Percentiles rank a stretch among this genome's conserved stretches.
Conservation (phyloP, 2,888 invertebrate genomes). For the Gibbula magus region DNA sequence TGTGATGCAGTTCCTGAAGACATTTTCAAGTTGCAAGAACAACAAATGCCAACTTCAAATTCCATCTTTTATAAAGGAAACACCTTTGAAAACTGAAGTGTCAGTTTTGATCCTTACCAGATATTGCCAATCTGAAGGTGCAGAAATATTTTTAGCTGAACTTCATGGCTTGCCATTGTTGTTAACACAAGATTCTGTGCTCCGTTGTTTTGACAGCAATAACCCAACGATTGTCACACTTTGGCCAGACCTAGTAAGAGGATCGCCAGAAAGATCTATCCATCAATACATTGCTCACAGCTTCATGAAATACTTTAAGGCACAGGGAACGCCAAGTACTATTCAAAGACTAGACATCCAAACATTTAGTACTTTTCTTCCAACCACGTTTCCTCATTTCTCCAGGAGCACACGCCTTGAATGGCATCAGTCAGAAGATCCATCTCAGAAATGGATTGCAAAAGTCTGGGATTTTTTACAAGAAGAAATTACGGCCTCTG, state of each 20-base stretch:
- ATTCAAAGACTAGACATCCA: neutral
- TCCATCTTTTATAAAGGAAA: neutral
- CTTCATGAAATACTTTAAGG: neutral
- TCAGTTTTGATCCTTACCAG: too few species aligned
- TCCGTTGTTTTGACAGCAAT: neutral
- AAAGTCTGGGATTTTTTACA: neutral
- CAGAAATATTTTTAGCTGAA: neutral
- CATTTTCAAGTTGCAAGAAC: neutral
- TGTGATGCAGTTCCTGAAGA: neutral
- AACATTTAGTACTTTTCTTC: neutral
- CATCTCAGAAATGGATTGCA: neutral
- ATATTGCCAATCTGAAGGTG: too few species aligned
- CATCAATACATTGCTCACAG: neutral
- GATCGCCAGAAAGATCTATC: neutral
- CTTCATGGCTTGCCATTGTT: neutral
- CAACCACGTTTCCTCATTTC: neutral
- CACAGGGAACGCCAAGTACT: neutral
- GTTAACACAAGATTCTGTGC: neutral
- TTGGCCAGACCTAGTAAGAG: neutral
- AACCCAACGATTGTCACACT: neutral
- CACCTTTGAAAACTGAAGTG: neutral
- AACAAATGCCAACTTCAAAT: neutral
- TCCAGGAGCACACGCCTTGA: neutral
- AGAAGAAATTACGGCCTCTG: neutral
- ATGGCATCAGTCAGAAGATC: neutral